Percentiles rank a stretch among this genome's conserved stretches.
Evolutionary conservation across 2,113 vertebrate genomes (phyloP).

Genomic region (Sterrhoptilus dennistouni): DNA sequence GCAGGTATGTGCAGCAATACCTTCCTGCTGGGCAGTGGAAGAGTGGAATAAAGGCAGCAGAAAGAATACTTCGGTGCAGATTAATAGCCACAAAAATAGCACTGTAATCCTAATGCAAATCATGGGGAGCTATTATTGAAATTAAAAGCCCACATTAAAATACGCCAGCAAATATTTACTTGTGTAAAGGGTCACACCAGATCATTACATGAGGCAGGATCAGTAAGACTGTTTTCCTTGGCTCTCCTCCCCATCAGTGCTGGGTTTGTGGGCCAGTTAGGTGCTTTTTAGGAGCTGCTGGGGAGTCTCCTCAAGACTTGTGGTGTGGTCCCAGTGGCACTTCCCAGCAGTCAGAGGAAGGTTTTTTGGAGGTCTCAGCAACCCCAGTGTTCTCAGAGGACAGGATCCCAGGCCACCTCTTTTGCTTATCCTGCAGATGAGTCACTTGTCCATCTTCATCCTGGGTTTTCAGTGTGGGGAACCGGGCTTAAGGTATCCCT

Average conservation of each 20-base stretch:
- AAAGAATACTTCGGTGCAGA: background rate
- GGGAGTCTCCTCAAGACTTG: rapidly evolving
- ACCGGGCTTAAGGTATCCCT: background rate
- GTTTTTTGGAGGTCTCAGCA: background rate
- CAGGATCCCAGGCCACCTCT: background rate
- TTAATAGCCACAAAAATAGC: background rate
- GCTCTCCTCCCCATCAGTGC: rapidly evolving
- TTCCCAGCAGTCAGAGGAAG: background rate
- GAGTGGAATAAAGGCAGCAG: background rate
- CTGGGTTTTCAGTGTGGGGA: background rate
- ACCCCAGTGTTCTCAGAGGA: background rate
- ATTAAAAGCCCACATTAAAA: background rate
- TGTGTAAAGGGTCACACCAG: background rate
- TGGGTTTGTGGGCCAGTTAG: background rate
- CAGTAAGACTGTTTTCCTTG: background rate
- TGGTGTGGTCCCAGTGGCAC: rapidly evolving
- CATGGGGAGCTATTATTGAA: background rate
- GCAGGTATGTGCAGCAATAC: background rate
- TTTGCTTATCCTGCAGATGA: background rate
- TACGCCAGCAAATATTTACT: background rate
- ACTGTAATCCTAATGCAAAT: background rate
- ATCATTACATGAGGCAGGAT: background rate
- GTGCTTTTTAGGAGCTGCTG: background rate
- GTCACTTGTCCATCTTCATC: background rate
- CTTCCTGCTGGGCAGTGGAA: background rate